phyloP scores from a whole-genome alignment of 2,888 invertebrate genomes.

The Athalia circularis region DNA sequence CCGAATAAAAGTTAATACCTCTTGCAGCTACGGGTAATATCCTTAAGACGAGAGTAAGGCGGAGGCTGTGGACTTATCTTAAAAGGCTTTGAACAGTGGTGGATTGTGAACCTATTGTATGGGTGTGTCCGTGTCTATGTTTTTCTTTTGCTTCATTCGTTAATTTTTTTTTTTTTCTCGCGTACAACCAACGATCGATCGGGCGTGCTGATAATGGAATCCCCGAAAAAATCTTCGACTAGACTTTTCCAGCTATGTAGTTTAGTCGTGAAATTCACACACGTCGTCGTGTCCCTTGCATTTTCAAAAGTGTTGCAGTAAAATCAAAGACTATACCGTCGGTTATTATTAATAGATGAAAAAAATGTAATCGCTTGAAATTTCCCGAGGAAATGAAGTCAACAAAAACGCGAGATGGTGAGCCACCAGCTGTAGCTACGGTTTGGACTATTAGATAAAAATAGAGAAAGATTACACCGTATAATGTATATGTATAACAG shows the following conservation, averaged over 20 bases:
- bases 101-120: slow-evolving; percentile 33
- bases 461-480: background rate
- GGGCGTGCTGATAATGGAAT: slow-evolving; percentile 39
- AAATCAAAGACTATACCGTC: too few species aligned
- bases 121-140: too few species aligned
- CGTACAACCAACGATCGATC: slow-evolving; percentile 43
- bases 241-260: background rate
- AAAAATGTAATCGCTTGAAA: too few species aligned
- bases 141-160: background rate
- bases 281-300: too few species aligned
- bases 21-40: slow-evolving; percentile 41
- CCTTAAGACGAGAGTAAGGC: slow-evolving; percentile 41
- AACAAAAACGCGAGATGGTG: too few species aligned
- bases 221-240: slow-evolving; percentile 17
- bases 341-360: too few species aligned
- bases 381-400: too few species aligned
- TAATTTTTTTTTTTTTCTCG: slow-evolving; percentile 15
- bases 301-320: too few species aligned
- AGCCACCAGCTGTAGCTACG: background rate
- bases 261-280: too few species aligned
- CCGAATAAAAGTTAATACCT: slow-evolving; percentile 50
- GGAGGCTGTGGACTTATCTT: slow-evolving; percentile 42
- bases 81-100: slow-evolving; percentile 40
- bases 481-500: slow-evolving; percentile 50
- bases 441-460: background rate